phyloP scores from a whole-genome alignment of 53 echinoderm and acorn worm species.

The Holothuria scabra region DNA sequence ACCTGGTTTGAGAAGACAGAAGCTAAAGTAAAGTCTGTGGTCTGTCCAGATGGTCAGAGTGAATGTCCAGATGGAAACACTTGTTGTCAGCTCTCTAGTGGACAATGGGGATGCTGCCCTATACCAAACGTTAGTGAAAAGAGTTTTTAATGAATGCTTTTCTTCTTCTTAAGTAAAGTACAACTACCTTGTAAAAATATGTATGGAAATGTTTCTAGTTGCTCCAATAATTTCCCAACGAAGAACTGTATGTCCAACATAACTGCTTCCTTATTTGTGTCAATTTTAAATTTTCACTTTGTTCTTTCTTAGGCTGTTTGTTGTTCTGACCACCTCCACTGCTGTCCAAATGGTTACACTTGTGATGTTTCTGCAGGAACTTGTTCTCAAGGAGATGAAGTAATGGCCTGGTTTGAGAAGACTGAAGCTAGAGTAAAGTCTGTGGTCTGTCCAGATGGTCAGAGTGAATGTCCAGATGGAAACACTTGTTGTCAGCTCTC shows the following conservation, averaged over 20 bases:
- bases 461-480: constrained; percentile 63
- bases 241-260: too few species aligned
- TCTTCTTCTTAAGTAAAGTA: too few species aligned
- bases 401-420: constrained; percentile 51
- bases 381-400: constrained; percentile 30
- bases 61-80: constrained; percentile 51
- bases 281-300: too few species aligned
- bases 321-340: constrained; percentile 74
- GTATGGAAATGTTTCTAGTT: too few species aligned
- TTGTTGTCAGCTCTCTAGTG: constrained; percentile 57
- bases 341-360: constrained; percentile 72
- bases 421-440: constrained; percentile 35
- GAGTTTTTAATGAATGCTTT: too few species aligned
- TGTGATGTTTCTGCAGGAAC: constrained; percentile 26
- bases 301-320: constrained; percentile 69
- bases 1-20: constrained; percentile 47
- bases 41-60: neutral
- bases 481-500: constrained; percentile 55
- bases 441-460: constrained; percentile 58
- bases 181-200: too few species aligned
- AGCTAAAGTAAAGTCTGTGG: neutral
- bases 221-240: too few species aligned
- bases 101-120: constrained; percentile 78
- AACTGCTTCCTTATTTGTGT: too few species aligned
- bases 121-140: constrained; percentile 57